These are phyloP conservation scores for Pocillopora damicornis DNA, from an alignment of 64 coral and sea anemone species.

Conservation along the genomic window DNA sequence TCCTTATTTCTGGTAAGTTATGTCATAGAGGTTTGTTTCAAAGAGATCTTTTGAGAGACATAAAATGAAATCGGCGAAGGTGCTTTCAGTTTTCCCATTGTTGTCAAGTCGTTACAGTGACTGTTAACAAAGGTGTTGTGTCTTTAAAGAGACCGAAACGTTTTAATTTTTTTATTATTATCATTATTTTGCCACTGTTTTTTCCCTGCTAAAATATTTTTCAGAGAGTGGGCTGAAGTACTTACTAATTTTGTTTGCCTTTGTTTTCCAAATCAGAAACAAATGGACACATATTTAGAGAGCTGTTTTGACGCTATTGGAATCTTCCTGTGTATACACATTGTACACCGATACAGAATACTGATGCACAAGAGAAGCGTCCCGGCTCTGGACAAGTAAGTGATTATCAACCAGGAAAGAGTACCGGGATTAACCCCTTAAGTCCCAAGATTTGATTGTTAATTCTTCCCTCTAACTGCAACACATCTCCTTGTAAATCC, in stretches of 20 bases:
- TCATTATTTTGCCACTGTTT: too few relatives aligned
- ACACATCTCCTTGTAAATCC: too few relatives aligned
- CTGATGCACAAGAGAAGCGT: constrained; percentile 95
- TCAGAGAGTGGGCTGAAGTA: background rate
- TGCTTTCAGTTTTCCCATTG: too few relatives aligned
- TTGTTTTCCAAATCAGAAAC: constrained; percentile 61
- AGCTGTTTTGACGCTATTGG: constrained; percentile 96
- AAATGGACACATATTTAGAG: constrained; percentile 92
- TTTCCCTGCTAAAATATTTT: background rate
- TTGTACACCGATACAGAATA: constrained; percentile 96
- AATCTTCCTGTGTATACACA: constrained; percentile 93
- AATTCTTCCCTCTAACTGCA: too few relatives aligned
- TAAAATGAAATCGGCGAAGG: too few relatives aligned
- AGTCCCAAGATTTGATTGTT: too few relatives aligned
- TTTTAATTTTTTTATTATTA: too few relatives aligned
- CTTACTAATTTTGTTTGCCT: background rate
- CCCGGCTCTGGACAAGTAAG: constrained; percentile 95
- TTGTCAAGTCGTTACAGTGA: too few relatives aligned
- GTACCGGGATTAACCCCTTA: too few relatives aligned
- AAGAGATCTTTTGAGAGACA: background rate
- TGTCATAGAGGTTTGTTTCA: background rate
- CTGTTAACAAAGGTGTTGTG: too few relatives aligned
- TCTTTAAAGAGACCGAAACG: too few relatives aligned
- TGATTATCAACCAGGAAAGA: background rate
- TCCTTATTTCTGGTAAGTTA: constrained; percentile 88